phyloP scores from a whole-genome alignment of 2,888 invertebrate species.

The Schrankia costaestrigalis region DNA sequence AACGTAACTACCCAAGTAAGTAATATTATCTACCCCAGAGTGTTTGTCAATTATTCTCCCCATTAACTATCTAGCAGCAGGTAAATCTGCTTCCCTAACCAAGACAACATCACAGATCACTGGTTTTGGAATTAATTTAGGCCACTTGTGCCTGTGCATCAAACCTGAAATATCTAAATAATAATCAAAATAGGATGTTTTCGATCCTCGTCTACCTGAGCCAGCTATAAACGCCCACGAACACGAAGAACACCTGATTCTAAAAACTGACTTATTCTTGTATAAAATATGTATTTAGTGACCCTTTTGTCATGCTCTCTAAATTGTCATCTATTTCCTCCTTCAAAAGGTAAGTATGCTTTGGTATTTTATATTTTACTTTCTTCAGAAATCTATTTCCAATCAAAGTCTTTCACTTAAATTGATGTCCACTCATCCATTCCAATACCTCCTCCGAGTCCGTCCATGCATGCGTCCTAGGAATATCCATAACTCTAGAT shows the following conservation, averaged over 20 bases:
- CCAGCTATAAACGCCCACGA: neutral
- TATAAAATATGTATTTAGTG: neutral
- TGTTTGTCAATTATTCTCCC: neutral
- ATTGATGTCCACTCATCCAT: constrained; percentile 1
- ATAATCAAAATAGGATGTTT: neutral
- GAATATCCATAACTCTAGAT: neutral
- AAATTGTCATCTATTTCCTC: neutral
- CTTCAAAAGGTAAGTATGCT: neutral
- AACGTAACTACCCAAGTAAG: neutral
- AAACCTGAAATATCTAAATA: neutral
- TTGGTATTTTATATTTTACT: neutral
- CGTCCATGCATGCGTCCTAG: constrained; percentile 1
- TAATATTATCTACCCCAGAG: neutral
- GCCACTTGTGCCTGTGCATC: neutral
- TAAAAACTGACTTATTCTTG: neutral
- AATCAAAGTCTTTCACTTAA: constrained; percentile 1
- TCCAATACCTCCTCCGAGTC: neutral
- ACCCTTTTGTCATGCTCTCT: neutral
- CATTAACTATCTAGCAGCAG: neutral
- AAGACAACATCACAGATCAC: neutral
- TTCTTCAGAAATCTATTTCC: constrained; percentile 1
- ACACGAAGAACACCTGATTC: neutral
- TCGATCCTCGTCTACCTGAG: neutral
- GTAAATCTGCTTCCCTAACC: constrained; percentile 1
- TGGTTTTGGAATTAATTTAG: neutral